Evolutionary conservation across 2,113 vertebrate genomes (phyloP), one percentile per base, ranked within the genome.

Genomic region (Acanthochromis polyacanthus): DNA sequence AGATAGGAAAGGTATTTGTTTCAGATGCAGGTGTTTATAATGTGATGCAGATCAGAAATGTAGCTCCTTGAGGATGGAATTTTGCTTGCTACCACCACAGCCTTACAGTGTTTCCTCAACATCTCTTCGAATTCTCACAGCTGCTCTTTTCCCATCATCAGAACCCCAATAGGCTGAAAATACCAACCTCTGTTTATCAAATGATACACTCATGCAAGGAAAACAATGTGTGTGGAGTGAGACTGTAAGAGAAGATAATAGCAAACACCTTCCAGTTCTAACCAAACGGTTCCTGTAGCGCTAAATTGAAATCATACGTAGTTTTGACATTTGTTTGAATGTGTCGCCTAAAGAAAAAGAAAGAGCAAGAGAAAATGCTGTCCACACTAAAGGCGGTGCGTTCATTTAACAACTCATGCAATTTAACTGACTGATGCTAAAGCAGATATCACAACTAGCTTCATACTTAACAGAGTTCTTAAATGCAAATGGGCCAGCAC

Each of bases 31-130:
- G 55, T 12, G 6, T 56, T 32, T 56, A 12, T 86, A 72, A 52
- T 53, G 46, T 72, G 71, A 80, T 66, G 30, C 62, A 75, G 48
- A 69, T 80, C 57, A 60, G 19, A 80, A 76, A 20, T 19, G 57
- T 23, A 40, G 7, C 53, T 57, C 30, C 19, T 63, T 32, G 22
- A 75, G 43, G 19, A 40, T 62, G 19, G 55, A 48, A 61, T 75
- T 64, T 52, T 52, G 43, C 52, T 74, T 51, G 23, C 4, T 60
- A 25, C 38, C 50, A 58, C 23, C 1, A 3, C 15, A 59, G 69
- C 25, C 30, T 59, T 53, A 46, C 4, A 20, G 36, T 62, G 23
- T 10, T 74, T 14, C 23, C 53, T 70, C 15, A 60, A 74, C 52
- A 69, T 53, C 23, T 17, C 36, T 45, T 23, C 3, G 0, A 16